Base-by-base conservation (phyloP, 2,797 vertebrate genomes). In the Furcifer pardalis region DNA sequence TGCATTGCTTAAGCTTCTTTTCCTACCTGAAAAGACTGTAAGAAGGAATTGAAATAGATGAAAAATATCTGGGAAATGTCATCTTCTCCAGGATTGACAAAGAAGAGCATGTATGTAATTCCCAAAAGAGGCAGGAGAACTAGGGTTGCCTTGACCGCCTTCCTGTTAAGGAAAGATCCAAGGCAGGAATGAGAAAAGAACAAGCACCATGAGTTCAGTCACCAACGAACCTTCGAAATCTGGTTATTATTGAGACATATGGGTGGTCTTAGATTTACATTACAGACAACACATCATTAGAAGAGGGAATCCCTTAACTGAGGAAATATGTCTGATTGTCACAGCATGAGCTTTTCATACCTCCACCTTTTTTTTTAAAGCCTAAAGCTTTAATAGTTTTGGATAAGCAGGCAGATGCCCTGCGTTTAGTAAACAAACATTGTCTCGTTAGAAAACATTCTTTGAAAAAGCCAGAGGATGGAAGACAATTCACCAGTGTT, bases 71-170 rank as follows among this genome's bases (percentile, higher is more conserved):
- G 98, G 0, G 98, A 98, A 91, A 99, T 97, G 91, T 99, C 98
- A 23, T 99, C 98, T 89, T 99, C 98, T 3, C 98, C 98, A 0
- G 99, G 99, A 89, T 98, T 99, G 91, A 99, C 96, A 6, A 99
- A 99, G 95, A 99, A 99, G 68, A 99, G 97, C 97, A 99, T 99
- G 92, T 99, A 99, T 82, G 99, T 99, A 94, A 99, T 98, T 40
- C 99, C 98, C 60, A 99, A 96, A 66, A 99, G 96, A 30, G 99
- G 99, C 81, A 99, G 95, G 83, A 99, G 94, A 40, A 99, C 98
- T 86, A 99, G 89, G 0, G 98, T 99, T 37, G 99, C 99, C 94
- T 99, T 99, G 86, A 99, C 98, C 0, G 98, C 98, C 95, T 99
- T 99, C 92, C 99, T 99, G 97, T 81, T 87, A 91, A 92, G 40